These are phyloP conservation scores for Pachypsylla venusta DNA, from an alignment of 1,140 invertebrate genomes.

Conservation along the genomic window DNA sequence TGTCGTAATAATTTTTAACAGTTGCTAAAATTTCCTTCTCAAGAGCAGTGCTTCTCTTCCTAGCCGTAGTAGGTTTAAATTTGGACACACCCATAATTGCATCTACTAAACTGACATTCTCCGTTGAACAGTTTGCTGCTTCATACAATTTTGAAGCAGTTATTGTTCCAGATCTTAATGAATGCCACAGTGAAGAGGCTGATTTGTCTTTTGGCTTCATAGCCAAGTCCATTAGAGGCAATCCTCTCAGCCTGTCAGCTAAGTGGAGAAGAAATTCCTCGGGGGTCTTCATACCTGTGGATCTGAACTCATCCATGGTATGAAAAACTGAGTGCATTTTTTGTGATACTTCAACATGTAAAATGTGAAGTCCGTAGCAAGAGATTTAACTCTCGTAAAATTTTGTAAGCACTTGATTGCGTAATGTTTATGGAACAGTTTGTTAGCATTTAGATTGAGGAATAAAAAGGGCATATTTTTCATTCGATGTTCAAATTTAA, in stretches of 20 bases:
- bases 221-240: background rate
- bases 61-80: too few relatives aligned
- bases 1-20: background rate
- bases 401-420: too few relatives aligned
- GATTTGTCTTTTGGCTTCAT: background rate
- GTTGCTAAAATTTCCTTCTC: background rate
- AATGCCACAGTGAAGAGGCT: background rate
- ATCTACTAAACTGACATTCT: too few relatives aligned
- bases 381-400: too few relatives aligned
- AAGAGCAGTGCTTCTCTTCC: background rate
- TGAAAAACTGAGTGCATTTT: conserved; percentile 2
- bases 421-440: too few relatives aligned
- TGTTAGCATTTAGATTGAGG: too few relatives aligned
- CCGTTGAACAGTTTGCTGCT: background rate
- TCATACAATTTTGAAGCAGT: conserved; percentile 4
- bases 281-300: background rate
- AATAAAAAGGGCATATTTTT: too few relatives aligned
- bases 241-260: background rate
- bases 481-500: too few relatives aligned
- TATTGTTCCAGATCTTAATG: background rate
- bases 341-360: background rate
- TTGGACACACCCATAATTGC: too few relatives aligned
- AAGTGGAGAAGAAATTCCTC: background rate
- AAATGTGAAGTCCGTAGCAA: too few relatives aligned
- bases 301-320: background rate